Conservation (phyloP, 2,888 invertebrate species). For the Enchytraeus crypticus region DNA sequence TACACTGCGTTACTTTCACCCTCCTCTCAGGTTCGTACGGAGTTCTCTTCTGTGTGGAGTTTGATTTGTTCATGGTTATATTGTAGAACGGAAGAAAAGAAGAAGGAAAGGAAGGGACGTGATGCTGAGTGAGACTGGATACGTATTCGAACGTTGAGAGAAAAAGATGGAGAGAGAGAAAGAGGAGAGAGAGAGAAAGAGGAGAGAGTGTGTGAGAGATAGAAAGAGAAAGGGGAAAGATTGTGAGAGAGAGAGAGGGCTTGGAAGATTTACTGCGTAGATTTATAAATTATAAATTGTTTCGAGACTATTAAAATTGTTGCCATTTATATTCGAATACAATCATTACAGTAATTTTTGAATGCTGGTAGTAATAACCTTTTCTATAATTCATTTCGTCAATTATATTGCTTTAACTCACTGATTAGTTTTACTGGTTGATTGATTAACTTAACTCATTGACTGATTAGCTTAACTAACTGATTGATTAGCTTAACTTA, state of each 20-base stretch:
- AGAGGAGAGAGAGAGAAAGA: too few relatives aligned
- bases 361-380: background rate
- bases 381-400: background rate
- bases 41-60: background rate
- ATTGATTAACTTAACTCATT: background rate
- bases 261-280: too few relatives aligned
- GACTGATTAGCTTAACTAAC: background rate
- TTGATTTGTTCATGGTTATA: background rate
- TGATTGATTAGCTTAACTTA: background rate
- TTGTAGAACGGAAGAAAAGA: background rate
- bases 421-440: background rate
- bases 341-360: background rate
- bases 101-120: too few relatives aligned
- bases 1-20: slow-evolving; percentile 89
- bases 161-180: too few relatives aligned
- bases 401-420: background rate
- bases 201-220: too few relatives aligned
- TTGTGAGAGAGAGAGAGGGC: too few relatives aligned
- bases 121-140: too few relatives aligned
- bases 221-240: too few relatives aligned
- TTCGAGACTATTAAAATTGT: background rate
- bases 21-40: slow-evolving; percentile 57
- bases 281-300: background rate
- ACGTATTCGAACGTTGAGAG: too few relatives aligned
- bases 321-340: too few relatives aligned